Conservation (phyloP, 2,888 invertebrate species). For the Lucinisca nassula region DNA sequence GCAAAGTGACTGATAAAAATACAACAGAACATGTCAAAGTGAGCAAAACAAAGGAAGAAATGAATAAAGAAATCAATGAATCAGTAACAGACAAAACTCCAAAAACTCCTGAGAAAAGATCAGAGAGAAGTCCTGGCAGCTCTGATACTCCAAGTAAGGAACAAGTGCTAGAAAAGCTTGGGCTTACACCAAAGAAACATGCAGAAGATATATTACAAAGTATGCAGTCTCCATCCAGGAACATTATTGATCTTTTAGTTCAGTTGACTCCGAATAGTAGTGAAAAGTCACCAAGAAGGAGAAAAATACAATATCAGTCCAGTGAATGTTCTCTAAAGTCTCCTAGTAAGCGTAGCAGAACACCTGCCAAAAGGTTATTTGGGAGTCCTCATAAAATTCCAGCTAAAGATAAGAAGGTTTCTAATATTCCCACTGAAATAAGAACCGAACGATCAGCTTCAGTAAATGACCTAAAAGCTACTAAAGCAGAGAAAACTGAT, state of each 20-base stretch:
- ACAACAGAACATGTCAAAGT: neutral
- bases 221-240: constrained; percentile 29
- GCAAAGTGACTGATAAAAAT: neutral
- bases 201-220: neutral
- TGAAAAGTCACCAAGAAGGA: constrained; percentile 8
- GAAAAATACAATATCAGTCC: constrained; percentile 3
- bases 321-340: neutral
- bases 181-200: constrained; percentile 63
- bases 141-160: constrained; percentile 54
- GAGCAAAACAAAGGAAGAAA: neutral
- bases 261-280: neutral
- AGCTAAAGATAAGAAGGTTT: neutral
- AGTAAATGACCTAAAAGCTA: too few species aligned
- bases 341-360: neutral
- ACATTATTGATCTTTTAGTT: neutral
- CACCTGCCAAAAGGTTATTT: constrained; percentile 56
- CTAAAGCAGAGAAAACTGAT: too few species aligned
- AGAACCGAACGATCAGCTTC: too few species aligned
- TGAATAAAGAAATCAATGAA: neutral
- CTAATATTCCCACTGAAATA: too few species aligned
- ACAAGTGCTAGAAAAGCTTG: constrained; percentile 54
- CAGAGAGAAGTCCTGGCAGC: neutral
- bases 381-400: neutral
- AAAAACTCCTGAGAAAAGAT: neutral
- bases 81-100: neutral